These are phyloP conservation scores for Schizotus pectinicornis DNA, from an alignment of 2,888 invertebrate species.

Conservation along the genomic window DNA sequence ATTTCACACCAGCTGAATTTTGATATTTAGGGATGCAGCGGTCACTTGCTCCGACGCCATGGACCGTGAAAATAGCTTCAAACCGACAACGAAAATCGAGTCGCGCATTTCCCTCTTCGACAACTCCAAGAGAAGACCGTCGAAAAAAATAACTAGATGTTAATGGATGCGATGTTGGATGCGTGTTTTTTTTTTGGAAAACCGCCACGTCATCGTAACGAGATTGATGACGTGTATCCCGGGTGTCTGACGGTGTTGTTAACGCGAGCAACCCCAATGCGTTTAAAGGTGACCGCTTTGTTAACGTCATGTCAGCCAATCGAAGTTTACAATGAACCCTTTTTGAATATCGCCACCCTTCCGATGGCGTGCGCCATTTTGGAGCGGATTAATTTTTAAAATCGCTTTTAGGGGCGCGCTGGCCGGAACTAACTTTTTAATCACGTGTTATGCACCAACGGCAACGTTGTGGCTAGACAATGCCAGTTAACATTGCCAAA, in stretches of 20 bases:
- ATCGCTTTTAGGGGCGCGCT: slow-evolving; percentile 21
- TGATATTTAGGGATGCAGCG: slow-evolving; percentile 57
- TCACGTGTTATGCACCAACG: slow-evolving; percentile 17
- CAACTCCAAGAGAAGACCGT: not conserved
- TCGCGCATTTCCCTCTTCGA: not conserved
- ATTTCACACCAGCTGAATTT: slow-evolving; percentile 58
- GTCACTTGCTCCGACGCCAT: slow-evolving; percentile 35
- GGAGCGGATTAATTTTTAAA: slow-evolving; percentile 39
- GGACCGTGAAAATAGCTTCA: slow-evolving; percentile 53
- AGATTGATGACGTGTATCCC: slow-evolving; percentile 47
- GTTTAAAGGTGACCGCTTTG: slow-evolving; percentile 43
- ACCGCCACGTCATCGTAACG: slow-evolving; percentile 42
- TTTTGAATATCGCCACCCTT: slow-evolving; percentile 32
- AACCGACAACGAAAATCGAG: slow-evolving; percentile 29
- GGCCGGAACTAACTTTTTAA: slow-evolving; percentile 18
- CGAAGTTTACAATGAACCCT: slow-evolving; percentile 39
- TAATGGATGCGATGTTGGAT: slow-evolving; percentile 22
- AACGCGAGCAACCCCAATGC: slow-evolving; percentile 39
- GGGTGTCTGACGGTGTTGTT: slow-evolving; percentile 42
- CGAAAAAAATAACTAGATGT: slow-evolving; percentile 15
- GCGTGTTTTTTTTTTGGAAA: slow-evolving; percentile 31
- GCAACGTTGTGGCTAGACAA: too few species aligned
- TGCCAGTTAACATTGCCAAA: not conserved
- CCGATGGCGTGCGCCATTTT: slow-evolving; percentile 37
- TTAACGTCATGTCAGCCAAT: slow-evolving; percentile 42